Conservation (phyloP, 1,140 invertebrate genomes). For the Palaemon carinicauda region DNA sequence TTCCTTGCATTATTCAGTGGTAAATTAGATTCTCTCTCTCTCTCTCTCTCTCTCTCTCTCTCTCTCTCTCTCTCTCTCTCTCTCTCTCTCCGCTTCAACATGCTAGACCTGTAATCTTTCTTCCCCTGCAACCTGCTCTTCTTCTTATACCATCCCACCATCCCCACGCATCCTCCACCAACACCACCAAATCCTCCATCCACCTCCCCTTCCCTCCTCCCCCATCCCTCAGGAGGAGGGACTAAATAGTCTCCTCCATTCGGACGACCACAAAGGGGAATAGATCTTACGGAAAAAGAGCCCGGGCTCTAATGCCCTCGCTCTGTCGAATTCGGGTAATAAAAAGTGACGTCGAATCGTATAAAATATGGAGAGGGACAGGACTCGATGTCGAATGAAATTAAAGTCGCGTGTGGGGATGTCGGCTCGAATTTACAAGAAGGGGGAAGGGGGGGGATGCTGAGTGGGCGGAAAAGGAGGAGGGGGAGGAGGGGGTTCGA, state of each 20-base stretch:
- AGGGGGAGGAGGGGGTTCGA: neutral
- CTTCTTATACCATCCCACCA: too few relatives aligned
- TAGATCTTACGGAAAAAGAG: neutral
- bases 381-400: conserved; percentile 50
- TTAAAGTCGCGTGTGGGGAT: conserved; percentile 49
- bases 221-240: neutral
- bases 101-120: too few relatives aligned
- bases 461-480: neutral
- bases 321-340: conserved; percentile 37
- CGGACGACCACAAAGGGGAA: neutral
- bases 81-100: too few relatives aligned
- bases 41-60: too few relatives aligned
- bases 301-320: conserved; percentile 23
- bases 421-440: conserved; percentile 29
- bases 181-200: too few relatives aligned
- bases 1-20: too few relatives aligned
- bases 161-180: too few relatives aligned
- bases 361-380: conserved; percentile 50
- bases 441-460: neutral
- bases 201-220: neutral
- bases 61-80: too few relatives aligned
- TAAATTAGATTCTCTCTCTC: too few relatives aligned
- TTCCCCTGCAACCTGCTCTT: too few relatives aligned
- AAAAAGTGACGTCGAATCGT: conserved; percentile 47
- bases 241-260: conserved; percentile 28